Evolutionary conservation across 1,140 invertebrate species (phyloP), one percentile per base, ranked within the genome.

Genomic region (Eupeodes corollae): DNA sequence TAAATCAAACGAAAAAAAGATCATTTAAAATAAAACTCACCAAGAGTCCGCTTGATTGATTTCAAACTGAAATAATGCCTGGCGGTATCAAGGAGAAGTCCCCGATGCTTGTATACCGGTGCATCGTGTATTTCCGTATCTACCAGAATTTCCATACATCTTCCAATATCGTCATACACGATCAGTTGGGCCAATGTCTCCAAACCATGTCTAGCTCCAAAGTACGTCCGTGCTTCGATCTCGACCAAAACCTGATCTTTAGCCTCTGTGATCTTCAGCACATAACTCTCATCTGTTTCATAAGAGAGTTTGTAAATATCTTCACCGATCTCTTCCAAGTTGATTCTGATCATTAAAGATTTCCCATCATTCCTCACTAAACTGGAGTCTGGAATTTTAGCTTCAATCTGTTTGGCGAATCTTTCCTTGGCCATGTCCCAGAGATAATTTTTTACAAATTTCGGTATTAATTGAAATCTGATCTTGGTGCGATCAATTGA

Each of bases 111-210:
- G 67, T 82, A 91, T 0, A 66, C 74, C 0, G 88, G 87, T 18
- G 69, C 72, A 64, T 91, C 88, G 0, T 48, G 59, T 1, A 91
- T 79, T 2, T 63, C 58, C 1, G 75, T 78, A 49, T 79, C 72
- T 5, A 72, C 68, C 0, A 77, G 72, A 5, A 86, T 76, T 39
- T 65, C 58, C 0, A 65, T 42, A 30, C 68, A 63, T 0, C 57
- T 56, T 11, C 65, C 43, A 10, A 68, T 60, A 33, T 84, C 78
- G 55, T 88, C 81, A 48, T 75, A 83, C 6, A 86, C 73, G 5
- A 89, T 78, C 16, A 91, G 57, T 53, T 91, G 88, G 1, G 73
- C 70, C 0, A 91, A 66, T 0, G 87, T 88, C 69, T 90, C 86
- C n/a, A 89, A 48, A 0, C 74, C 88, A 58, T 90, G 77, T 3